Percentiles rank a stretch among this genome's conserved stretches.
These are phyloP conservation scores for Albula goreensis DNA, from an alignment of 2,113 vertebrate genomes.

Conservation along the genomic window DNA sequence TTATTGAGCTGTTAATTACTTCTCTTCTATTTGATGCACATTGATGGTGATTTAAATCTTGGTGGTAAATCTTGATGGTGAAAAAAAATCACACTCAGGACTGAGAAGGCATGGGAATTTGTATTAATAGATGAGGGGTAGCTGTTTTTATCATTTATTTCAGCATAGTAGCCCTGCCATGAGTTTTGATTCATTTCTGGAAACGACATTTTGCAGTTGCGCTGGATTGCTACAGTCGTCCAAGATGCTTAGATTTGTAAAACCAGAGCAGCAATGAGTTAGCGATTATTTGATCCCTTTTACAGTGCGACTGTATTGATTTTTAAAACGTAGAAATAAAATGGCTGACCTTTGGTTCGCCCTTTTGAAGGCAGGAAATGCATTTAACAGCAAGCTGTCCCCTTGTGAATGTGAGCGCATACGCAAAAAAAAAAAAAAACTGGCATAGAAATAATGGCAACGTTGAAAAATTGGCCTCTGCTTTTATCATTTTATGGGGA, in stretches of 20 bases:
- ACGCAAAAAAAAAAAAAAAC: neutral
- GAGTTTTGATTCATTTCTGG: neutral
- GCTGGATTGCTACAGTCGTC: neutral
- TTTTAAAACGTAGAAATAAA: neutral
- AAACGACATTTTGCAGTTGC: neutral
- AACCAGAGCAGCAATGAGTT: neutral
- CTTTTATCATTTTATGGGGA: neutral
- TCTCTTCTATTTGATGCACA: neutral
- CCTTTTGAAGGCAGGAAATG: slow-evolving; percentile 16
- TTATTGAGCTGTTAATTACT: neutral
- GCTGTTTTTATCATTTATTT: neutral
- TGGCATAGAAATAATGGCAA: slow-evolving; percentile 1
- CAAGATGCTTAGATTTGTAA: slow-evolving; percentile 14
- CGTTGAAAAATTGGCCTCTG: slow-evolving; percentile 3
- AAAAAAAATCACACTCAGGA: too few relatives aligned
- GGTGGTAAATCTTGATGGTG: too few relatives aligned
- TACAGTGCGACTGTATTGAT: slow-evolving; percentile 7
- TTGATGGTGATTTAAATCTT: neutral
- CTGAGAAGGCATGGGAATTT: neutral
- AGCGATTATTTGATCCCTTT: slow-evolving; percentile 3
- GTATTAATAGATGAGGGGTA: neutral
- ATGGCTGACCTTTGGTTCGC: neutral
- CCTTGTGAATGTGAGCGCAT: neutral
- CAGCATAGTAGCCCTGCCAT: neutral
- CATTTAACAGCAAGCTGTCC: slow-evolving; percentile 17